phyloP scores from a whole-genome alignment of 2,888 invertebrate genomes.

The Lissonota sp. region DNA sequence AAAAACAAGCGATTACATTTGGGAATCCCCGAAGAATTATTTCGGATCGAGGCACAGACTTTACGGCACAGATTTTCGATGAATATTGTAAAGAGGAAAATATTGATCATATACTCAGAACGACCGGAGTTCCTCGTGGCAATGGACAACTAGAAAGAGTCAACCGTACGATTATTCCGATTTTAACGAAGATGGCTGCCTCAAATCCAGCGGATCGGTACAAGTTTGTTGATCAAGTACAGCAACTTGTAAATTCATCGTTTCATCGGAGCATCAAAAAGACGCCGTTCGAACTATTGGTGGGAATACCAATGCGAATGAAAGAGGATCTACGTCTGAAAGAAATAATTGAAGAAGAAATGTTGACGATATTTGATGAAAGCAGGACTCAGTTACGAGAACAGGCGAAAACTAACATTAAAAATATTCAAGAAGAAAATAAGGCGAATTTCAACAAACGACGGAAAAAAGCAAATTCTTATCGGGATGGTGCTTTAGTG shows the following conservation, averaged over 20 bases:
- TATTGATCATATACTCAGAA: too few relatives aligned
- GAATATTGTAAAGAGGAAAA: too few relatives aligned
- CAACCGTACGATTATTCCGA: constrained; percentile 15
- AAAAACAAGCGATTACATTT: too few relatives aligned
- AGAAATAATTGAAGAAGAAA: constrained; percentile 62
- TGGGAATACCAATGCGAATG: constrained; percentile 14
- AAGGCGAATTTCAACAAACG: constrained; percentile 30
- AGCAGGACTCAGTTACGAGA: not conserved
- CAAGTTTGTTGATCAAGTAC: constrained; percentile 29
- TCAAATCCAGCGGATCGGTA: constrained; percentile 35
- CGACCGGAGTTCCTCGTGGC: too few relatives aligned
- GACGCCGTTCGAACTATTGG: constrained; percentile 29
- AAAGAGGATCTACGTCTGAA: constrained; percentile 48
- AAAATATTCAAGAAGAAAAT: constrained; percentile 47
- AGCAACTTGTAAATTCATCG: constrained; percentile 37
- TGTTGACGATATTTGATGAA: not conserved
- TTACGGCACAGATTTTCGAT: too few relatives aligned
- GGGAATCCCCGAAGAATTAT: too few relatives aligned
- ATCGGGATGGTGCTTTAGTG: constrained; percentile 68
- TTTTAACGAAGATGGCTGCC: constrained; percentile 25
- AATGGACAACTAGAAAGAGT: too few relatives aligned
- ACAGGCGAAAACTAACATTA: constrained; percentile 36
- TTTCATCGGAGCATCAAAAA: constrained; percentile 31
- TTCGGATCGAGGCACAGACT: too few relatives aligned
- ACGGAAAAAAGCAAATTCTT: constrained; percentile 52